Conservation (phyloP, 2,888 invertebrate genomes). For the Callimorpha dominula region DNA sequence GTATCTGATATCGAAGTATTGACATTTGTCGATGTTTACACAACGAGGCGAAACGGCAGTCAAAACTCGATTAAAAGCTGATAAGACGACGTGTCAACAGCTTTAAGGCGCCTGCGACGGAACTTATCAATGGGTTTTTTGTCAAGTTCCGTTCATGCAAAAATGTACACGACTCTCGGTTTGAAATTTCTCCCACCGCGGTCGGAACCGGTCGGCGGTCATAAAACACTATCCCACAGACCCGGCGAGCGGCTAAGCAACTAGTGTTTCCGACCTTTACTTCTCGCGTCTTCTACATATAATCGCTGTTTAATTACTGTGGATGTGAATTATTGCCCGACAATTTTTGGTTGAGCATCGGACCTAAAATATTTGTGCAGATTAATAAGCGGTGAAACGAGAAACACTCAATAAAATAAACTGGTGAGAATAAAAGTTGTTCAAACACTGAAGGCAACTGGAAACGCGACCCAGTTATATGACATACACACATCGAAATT, state of each 20-base stretch:
- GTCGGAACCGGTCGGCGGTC: constrained; percentile 54
- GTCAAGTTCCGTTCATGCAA: constrained; percentile 70
- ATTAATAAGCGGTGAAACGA: constrained; percentile 35
- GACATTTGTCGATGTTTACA: constrained; percentile 82
- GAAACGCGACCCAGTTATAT: constrained; percentile 51
- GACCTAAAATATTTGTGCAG: constrained; percentile 36
- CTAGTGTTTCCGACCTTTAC: constrained; percentile 43
- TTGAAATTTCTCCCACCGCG: constrained; percentile 54
- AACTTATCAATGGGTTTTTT: constrained; percentile 73
- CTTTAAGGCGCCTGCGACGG: constrained; percentile 74
- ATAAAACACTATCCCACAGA: constrained; percentile 46
- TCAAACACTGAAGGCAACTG: constrained; percentile 38
- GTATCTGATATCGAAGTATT: constrained; percentile 82
- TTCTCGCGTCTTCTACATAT: constrained; percentile 27
- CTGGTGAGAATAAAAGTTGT: constrained; percentile 42
- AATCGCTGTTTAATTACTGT: constrained; percentile 49
- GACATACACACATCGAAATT: constrained; percentile 46
- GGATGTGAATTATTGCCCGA: constrained; percentile 45
- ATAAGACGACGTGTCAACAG: constrained; percentile 78
- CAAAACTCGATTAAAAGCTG: constrained; percentile 80
- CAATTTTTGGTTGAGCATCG: constrained; percentile 36
- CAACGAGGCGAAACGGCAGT: constrained; percentile 85
- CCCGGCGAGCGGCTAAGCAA: constrained; percentile 24
- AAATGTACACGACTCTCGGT: constrained; percentile 59
- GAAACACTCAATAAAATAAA: constrained; percentile 32